phyloP scores from a whole-genome alignment of 23 tunicate species.

The Trididemnum clinides region DNA sequence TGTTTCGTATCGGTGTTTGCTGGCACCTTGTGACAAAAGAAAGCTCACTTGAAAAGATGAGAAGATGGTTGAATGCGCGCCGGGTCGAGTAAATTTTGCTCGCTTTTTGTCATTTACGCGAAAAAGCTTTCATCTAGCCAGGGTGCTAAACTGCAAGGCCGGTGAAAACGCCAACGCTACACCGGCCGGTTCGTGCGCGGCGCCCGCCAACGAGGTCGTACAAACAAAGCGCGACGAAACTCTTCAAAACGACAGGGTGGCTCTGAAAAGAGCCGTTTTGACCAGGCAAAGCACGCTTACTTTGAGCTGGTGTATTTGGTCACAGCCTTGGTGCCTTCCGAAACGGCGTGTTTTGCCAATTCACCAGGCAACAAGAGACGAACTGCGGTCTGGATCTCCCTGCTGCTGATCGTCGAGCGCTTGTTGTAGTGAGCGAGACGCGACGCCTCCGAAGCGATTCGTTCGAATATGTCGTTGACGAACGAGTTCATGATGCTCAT shows the following conservation, averaged over 20 bases:
- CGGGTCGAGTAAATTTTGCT: too few species aligned
- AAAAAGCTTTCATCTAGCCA: too few species aligned
- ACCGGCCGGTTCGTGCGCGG: too few species aligned
- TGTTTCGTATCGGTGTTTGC: too few species aligned
- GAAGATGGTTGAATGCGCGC: too few species aligned
- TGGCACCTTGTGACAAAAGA: too few species aligned
- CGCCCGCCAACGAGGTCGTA: too few species aligned
- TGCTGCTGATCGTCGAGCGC: conserved; percentile 73
- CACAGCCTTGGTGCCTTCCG: conserved; percentile 89
- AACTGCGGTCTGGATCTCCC: conserved; percentile 80
- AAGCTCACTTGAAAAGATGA: too few species aligned
- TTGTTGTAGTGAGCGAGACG: conserved; percentile 70
- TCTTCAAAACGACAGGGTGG: conserved; percentile 44
- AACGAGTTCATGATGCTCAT: conserved; percentile 91
- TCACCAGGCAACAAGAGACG: conserved; percentile 81
- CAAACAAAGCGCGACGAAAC: too few species aligned
- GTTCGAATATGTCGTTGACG: conserved; percentile 71
- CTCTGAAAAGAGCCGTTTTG: conserved; percentile 67
- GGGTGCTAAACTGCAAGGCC: too few species aligned
- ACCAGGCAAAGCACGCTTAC: background rate
- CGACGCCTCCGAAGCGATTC: conserved; percentile 63
- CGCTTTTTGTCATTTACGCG: too few species aligned
- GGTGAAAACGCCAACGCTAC: too few species aligned
- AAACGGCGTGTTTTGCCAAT: conserved; percentile 87
- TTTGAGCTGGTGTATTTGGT: conserved; percentile 88